A percentile compares a stretch with the other conserved stretches of the same genome.
These are phyloP conservation scores for Agonopterix alstromeriana DNA, from an alignment of 2,888 invertebrate species.

Conservation along the genomic window DNA sequence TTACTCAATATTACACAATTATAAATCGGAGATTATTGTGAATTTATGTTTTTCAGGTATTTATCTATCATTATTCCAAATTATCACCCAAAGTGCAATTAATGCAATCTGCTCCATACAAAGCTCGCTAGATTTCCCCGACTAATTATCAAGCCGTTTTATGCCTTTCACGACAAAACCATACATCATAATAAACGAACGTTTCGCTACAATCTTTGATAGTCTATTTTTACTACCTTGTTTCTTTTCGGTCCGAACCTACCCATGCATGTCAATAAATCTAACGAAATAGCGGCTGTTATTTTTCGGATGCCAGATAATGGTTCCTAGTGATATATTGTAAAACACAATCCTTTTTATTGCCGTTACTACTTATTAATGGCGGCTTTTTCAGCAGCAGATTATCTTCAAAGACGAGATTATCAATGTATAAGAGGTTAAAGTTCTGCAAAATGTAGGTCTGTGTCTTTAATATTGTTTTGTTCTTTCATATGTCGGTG, in stretches of 20 bases:
- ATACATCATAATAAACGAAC: constrained; percentile 30
- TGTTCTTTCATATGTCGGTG: constrained; percentile 1
- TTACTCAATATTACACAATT: too few relatives aligned
- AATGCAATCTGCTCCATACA: too few relatives aligned
- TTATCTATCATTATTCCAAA: too few relatives aligned
- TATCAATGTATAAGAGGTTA: constrained; percentile 11
- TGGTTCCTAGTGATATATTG: constrained; percentile 48
- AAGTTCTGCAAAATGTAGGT: constrained; percentile 12
- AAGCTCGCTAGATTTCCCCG: too few relatives aligned
- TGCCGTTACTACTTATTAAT: constrained; percentile 44
- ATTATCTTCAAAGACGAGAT: constrained; percentile 46
- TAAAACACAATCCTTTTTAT: constrained; percentile 50
- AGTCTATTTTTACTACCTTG: constrained; percentile 32
- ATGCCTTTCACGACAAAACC: constrained; percentile 31
- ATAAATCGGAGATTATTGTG: too few relatives aligned
- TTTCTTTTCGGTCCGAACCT: constrained; percentile 25
- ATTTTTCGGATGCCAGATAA: constrained; percentile 46
- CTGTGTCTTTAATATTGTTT: constrained; percentile 1
- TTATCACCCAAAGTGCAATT: too few relatives aligned
- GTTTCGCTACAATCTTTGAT: constrained; percentile 28
- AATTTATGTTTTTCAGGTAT: too few relatives aligned
- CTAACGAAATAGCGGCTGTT: constrained; percentile 39
- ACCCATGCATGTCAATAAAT: constrained; percentile 36
- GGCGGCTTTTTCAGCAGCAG: constrained; percentile 43
- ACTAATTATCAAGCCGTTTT: constrained; percentile 43